Percentiles rank a stretch among this genome's conserved stretches.
phyloP scores from a whole-genome alignment of 2,888 invertebrate species.

The Cerastis rubricosa region DNA sequence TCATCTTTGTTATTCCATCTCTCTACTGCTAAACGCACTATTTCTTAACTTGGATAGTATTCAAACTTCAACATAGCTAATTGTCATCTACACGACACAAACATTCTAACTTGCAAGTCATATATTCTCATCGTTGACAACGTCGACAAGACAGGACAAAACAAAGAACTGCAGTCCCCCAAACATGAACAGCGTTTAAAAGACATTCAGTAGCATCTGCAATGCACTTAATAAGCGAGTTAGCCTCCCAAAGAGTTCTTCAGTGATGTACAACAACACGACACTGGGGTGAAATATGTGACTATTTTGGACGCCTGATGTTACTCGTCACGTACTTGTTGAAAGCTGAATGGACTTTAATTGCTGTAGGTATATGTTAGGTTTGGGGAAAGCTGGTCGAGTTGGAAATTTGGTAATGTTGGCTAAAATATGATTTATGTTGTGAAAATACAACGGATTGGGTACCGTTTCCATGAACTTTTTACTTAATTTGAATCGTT shows the following conservation, averaged over 20 bases:
- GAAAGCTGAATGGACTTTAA: constrained; percentile 17
- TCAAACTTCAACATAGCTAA: background rate
- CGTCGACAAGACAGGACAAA: background rate
- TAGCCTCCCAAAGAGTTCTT: constrained; percentile 33
- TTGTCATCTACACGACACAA: background rate
- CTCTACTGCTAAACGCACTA: background rate
- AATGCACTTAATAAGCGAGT: constrained; percentile 16
- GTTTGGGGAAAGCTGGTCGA: background rate
- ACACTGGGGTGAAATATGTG: constrained; percentile 13
- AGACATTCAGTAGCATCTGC: constrained; percentile 19
- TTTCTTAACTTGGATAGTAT: background rate
- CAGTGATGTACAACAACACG: constrained; percentile 13
- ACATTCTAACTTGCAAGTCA: background rate
- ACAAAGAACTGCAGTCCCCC: constrained; percentile 13
- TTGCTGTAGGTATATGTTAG: constrained; percentile 8
- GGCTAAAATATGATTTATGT: background rate
- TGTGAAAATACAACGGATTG: background rate
- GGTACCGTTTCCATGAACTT: background rate
- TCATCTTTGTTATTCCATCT: background rate
- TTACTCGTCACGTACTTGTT: background rate
- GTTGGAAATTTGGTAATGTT: background rate
- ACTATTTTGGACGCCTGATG: constrained; percentile 6
- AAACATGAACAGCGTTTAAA: constrained; percentile 11
- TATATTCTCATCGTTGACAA: background rate
- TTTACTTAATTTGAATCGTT: background rate